These are phyloP conservation scores for Campoletis raptor DNA, from an alignment of 2,888 invertebrate species.

Conservation along the genomic window DNA sequence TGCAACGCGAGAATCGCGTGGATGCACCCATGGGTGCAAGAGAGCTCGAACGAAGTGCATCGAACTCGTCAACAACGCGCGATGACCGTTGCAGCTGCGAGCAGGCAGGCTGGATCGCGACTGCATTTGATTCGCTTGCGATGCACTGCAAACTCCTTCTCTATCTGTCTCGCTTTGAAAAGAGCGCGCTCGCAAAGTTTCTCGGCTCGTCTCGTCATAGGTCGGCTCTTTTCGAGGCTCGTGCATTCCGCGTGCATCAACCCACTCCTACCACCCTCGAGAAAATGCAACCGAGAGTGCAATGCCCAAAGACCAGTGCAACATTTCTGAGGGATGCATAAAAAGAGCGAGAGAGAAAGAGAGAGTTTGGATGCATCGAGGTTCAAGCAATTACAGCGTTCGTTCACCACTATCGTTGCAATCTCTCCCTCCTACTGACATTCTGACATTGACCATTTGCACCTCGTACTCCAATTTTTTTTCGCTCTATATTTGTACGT, in stretches of 20 bases:
- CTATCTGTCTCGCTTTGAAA: conserved; percentile 36
- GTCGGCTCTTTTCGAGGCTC: conserved; percentile 60
- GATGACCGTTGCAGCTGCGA: conserved; percentile 83
- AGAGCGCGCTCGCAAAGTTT: conserved; percentile 38
- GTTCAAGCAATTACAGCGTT: conserved; percentile 64
- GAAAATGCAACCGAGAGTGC: conserved; percentile 78
- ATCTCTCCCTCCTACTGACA: conserved; percentile 56
- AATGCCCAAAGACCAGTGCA: conserved; percentile 77
- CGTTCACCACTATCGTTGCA: conserved; percentile 69
- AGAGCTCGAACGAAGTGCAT: conserved; percentile 78
- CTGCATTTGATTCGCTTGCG: conserved; percentile 62
- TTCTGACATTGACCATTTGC: conserved; percentile 53
- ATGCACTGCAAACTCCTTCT: conserved; percentile 59
- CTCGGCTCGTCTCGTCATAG: conserved; percentile 60
- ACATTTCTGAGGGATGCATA: conserved; percentile 33
- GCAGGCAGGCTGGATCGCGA: conserved; percentile 67
- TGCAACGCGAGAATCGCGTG: conserved; percentile 47
- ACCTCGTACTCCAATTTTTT: conserved; percentile 38
- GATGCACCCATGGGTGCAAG: conserved; percentile 52
- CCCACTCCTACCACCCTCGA: conserved; percentile 79
- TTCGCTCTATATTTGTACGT: conserved; percentile 19
- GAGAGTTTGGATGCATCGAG: conserved; percentile 54
- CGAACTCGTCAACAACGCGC: conserved; percentile 83
- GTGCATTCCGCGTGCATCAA: conserved; percentile 82
- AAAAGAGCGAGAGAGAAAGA: conserved; percentile 21